phyloP scores from a whole-genome alignment of 2,113 vertebrate species.

The Neomonachus schauinslandi region DNA sequence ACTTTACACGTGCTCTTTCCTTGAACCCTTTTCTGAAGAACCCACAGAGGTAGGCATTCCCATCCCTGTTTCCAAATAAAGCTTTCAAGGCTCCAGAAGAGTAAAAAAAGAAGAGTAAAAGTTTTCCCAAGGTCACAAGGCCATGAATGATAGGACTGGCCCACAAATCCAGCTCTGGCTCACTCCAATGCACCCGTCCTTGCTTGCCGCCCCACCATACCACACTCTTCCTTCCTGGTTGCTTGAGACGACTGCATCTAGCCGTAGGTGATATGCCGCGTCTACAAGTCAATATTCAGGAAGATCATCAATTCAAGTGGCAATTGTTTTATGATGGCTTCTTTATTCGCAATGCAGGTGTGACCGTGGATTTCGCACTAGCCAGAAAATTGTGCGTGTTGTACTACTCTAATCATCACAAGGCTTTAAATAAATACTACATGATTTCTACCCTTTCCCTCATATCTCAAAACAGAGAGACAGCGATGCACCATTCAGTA shows the following conservation, averaged over 20 bases:
- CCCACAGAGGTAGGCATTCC: background rate
- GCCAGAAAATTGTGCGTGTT: background rate
- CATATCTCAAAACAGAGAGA: slow-evolving; percentile 43
- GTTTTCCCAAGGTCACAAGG: background rate
- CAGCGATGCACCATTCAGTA: slow-evolving; percentile 22
- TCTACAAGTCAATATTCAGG: slow-evolving; percentile 62
- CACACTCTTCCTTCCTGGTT: background rate
- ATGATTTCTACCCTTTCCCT: slow-evolving; percentile 46
- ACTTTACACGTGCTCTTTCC: background rate
- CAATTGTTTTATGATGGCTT: slow-evolving; percentile 48
- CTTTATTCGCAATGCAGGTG: background rate
- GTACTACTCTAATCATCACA: slow-evolving; percentile 35
- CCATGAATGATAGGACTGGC: background rate
- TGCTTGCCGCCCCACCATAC: background rate
- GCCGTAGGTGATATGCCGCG: background rate
- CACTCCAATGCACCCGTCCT: background rate
- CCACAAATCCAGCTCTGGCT: background rate
- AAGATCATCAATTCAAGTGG: slow-evolving; percentile 66
- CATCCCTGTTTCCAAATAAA: background rate
- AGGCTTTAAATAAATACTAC: slow-evolving; percentile 49
- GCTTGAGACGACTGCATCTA: slow-evolving; percentile 3
- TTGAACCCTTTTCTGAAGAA: slow-evolving; percentile 6
- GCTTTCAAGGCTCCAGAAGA: background rate
- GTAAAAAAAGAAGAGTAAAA: slow-evolving; percentile 16
- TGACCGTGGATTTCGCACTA: slow-evolving; percentile 20